Base-by-base conservation (phyloP, 2,888 invertebrate genomes). In the Eremobia ochroleuca region DNA sequence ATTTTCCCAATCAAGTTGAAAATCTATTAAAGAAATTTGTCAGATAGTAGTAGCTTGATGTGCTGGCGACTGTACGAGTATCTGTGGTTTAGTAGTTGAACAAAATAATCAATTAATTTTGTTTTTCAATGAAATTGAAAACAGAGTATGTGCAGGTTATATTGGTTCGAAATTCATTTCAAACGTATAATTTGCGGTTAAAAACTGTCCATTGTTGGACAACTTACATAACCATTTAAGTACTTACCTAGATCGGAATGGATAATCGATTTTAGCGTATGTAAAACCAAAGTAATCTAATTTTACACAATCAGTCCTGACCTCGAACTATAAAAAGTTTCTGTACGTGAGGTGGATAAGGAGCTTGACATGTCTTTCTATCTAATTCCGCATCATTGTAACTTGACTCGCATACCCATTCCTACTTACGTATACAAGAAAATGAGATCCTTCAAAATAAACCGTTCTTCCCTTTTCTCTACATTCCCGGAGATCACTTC, bases 401-500 rank as follows among this genome's bases (percentile, higher is more conserved):
- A 2, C 8, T 25, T 9, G 15, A 4, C 31, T 43, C 28, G 28
- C 21, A 13, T 11, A 8, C 11, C 34, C 13, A 61, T 21, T 0
- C 21, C 11, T 11, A 21, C 21, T 1, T 4, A n/a, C 18, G 6
- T 28, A 18, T 9, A 28, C n/a, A 65, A 37, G 1, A 67, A 15
- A 25, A 31, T 46, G 2, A 61, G 1, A 11, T 34, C 59, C 59
- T 25, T 61, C n/a, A 40, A 6, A 34, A 34, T 49, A 81, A 81
- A 52, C 4, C n/a, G n/a, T 59, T 28, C n/a, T 46, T 43, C 21
- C 18, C 11, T 52, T 66, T 52, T 52, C 49, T 46, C 25, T 25
- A 21, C 40, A 64, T 49, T 13, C 11, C 52, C n/a, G 25, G 58
- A 62, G 68, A 84, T 66, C 69, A 55, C 52, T 73, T 65, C 52